Conservation (phyloP, 2,888 invertebrate genomes). For the Aricia artaxerxes region DNA sequence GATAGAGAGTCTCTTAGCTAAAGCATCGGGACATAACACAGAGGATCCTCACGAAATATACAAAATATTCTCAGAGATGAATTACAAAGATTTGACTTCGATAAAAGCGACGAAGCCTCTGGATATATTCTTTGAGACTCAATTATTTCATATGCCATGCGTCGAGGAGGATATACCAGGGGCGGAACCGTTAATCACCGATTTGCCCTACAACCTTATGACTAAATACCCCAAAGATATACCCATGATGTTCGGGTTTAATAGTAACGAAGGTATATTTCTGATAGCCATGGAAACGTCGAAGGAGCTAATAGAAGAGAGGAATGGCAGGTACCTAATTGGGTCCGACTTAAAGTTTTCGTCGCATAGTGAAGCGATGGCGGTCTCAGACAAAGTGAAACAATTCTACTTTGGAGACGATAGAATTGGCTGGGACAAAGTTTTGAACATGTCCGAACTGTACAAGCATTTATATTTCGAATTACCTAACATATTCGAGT, state of each 20-base stretch:
- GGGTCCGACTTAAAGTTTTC: slow-evolving; percentile 65
- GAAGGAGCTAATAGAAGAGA: slow-evolving; percentile 50
- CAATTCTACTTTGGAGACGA: slow-evolving; percentile 71
- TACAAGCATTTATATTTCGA: slow-evolving; percentile 71
- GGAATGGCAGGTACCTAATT: slow-evolving; percentile 59
- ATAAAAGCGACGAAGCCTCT: slow-evolving; percentile 56
- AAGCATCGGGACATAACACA: slow-evolving; percentile 58
- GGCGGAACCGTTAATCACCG: slow-evolving; percentile 59
- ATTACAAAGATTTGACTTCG: slow-evolving; percentile 52
- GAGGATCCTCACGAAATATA: slow-evolving; percentile 63
- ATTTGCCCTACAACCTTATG: slow-evolving; percentile 63
- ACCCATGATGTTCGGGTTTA: slow-evolving; percentile 52
- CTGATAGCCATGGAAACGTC: slow-evolving; percentile 47
- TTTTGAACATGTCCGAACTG: slow-evolving; percentile 58
- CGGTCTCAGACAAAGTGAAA: slow-evolving; percentile 53
- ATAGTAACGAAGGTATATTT: slow-evolving; percentile 63
- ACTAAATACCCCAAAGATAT: slow-evolving; percentile 51
- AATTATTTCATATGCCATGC: slow-evolving; percentile 64
- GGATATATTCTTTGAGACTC: slow-evolving; percentile 63
- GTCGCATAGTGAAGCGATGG: slow-evolving; percentile 54
- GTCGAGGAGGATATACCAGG: slow-evolving; percentile 60
- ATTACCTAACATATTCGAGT: slow-evolving; percentile 61
- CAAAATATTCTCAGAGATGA: slow-evolving; percentile 55
- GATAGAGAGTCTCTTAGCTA: slow-evolving; percentile 61
- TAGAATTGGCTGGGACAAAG: slow-evolving; percentile 59